These are phyloP conservation scores for Ricordea florida DNA, from an alignment of 92 coral and sea anemone species.

Conservation along the genomic window DNA sequence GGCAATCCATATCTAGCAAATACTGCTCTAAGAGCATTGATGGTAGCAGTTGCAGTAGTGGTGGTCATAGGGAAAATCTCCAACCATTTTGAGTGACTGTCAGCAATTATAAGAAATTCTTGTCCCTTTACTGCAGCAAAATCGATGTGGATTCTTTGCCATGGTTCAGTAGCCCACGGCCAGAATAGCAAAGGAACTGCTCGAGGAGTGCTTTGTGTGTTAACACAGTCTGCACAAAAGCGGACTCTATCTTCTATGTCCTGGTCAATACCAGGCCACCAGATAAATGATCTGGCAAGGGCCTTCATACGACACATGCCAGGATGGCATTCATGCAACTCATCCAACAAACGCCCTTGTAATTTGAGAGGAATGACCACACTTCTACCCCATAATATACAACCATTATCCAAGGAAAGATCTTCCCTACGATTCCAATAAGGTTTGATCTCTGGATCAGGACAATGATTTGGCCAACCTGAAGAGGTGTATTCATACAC, in stretches of 20 bases:
- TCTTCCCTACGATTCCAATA: no score
- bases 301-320: constrained; percentile 38
- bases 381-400: no score
- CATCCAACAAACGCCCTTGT: constrained; percentile 15
- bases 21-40: constrained; percentile 12
- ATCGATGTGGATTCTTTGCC: constrained; percentile 54
- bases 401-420: no score
- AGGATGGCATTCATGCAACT: constrained; percentile 30
- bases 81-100: constrained; percentile 61
- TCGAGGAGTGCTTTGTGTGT: background rate
- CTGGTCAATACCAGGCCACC: constrained; percentile 47
- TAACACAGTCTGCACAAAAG: constrained; percentile 20
- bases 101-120: constrained; percentile 39
- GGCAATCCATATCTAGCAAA: constrained; percentile 42
- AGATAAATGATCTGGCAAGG: constrained; percentile 30
- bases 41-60: constrained; percentile 40
- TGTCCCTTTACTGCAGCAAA: constrained; percentile 53
- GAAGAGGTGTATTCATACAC: no score
- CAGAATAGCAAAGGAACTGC: constrained; percentile 19
- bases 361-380: no score
- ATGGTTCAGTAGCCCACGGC: constrained; percentile 45
- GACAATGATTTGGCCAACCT: no score
- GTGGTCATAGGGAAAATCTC: constrained; percentile 36
- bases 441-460: no score
- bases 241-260: constrained; percentile 39